These are phyloP conservation scores for Pseudobourletiella spinata DNA, from an alignment of 1,140 invertebrate genomes.

Conservation along the genomic window DNA sequence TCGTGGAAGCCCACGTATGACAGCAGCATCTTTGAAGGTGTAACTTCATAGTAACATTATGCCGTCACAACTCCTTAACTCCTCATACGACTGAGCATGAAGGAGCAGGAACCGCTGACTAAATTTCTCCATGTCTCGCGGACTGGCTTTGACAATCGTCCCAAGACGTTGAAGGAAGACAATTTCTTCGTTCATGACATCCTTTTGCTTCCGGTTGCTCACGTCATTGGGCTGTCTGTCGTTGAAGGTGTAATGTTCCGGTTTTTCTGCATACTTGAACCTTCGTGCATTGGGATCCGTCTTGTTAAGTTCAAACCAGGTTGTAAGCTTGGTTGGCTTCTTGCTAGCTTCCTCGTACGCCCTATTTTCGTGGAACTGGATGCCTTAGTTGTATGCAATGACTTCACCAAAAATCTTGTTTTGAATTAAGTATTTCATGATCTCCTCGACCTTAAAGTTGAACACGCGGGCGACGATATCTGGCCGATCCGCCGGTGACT, in stretches of 20 bases:
- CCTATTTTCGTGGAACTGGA: slow-evolving; percentile 18
- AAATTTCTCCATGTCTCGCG: slow-evolving; percentile 33
- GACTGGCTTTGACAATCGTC: slow-evolving; percentile 28
- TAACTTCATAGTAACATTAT: slow-evolving; percentile 26
- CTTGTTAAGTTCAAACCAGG: slow-evolving; percentile 1
- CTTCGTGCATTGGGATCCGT: not conserved
- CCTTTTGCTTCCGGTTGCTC: too few relatives aligned
- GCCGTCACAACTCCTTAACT: slow-evolving; percentile 40
- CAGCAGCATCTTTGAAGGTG: slow-evolving; percentile 40
- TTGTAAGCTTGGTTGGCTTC: not conserved
- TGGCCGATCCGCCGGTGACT: too few relatives aligned
- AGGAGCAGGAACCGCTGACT: slow-evolving; percentile 42
- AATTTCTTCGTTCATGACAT: slow-evolving; percentile 15
- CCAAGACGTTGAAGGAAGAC: slow-evolving; percentile 1
- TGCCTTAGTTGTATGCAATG: too few relatives aligned
- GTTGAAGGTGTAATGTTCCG: slow-evolving; percentile 35
- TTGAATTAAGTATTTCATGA: too few relatives aligned
- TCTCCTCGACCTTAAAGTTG: too few relatives aligned
- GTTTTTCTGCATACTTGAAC: slow-evolving; percentile 36
- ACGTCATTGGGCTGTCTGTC: too few relatives aligned
- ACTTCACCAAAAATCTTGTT: too few relatives aligned
- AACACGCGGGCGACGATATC: too few relatives aligned
- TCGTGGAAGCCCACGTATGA: slow-evolving; percentile 36
- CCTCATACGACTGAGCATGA: slow-evolving; percentile 40
- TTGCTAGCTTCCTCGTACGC: not conserved